Evolutionary conservation across 2,797 vertebrate species (phyloP).

Genomic region (Tiaroga cobitis): DNA sequence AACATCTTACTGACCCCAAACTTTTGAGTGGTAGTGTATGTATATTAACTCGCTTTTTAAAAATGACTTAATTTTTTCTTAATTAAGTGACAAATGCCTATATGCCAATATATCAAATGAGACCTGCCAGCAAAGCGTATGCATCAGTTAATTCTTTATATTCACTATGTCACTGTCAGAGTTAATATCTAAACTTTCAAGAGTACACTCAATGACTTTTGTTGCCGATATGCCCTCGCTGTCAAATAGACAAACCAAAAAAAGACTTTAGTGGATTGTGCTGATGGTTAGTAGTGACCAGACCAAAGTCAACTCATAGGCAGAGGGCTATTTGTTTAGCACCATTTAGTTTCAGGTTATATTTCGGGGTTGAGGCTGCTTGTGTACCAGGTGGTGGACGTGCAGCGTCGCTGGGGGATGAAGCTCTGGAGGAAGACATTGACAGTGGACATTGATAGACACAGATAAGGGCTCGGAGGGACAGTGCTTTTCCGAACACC

Average conservation of each 20-base stretch:
- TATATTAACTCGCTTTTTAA: conserved; percentile 4
- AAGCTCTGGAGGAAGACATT: conserved; percentile 72
- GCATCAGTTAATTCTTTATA: conserved; percentile 15
- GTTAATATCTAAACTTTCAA: conserved; percentile 61
- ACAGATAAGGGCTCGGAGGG: conserved; percentile 75
- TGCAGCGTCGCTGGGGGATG: conserved; percentile 73
- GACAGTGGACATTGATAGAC: conserved; percentile 77
- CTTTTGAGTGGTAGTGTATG: not conserved
- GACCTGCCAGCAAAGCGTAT: conserved; percentile 22
- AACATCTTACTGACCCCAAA: not conserved
- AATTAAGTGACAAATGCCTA: conserved; percentile 14
- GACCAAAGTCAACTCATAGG: conserved; percentile 71
- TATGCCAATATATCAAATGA: conserved; percentile 22
- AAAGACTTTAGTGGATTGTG: conserved; percentile 68
- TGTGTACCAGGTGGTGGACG: conserved; percentile 80
- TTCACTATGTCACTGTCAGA: conserved; percentile 45
- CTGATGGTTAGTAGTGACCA: conserved; percentile 75
- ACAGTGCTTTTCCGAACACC: conserved; percentile 63
- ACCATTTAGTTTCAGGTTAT: conserved; percentile 58
- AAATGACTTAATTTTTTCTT: conserved; percentile 27
- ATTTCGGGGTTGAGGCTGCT: conserved; percentile 51
- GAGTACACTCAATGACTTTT: conserved; percentile 65
- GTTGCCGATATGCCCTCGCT: conserved; percentile 61
- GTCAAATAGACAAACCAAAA: conserved; percentile 43
- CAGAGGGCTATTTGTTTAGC: conserved; percentile 60